Evolutionary conservation across 2,888 invertebrate species (phyloP), one percentile per base, ranked within the genome.

Genomic region (Aradus depressus): DNA sequence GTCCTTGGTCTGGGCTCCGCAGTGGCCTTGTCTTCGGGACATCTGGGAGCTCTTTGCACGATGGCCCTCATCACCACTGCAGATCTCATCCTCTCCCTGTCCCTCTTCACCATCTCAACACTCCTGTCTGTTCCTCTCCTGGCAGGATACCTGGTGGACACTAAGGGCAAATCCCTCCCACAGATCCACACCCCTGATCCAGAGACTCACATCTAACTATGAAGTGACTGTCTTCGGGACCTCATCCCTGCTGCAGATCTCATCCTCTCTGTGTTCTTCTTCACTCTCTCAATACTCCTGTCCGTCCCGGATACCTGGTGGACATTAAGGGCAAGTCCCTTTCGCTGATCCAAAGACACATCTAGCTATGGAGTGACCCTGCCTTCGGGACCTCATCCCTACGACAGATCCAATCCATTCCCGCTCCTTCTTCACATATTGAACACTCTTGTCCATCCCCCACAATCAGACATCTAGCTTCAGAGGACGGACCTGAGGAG

Each of bases 291-390:
- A 14, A 35, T 44, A 0, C 10, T 34, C 3, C 14, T 28, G 2
- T 38, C 44, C 1, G 10, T 28, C 4, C 51, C 51, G 4, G 10
- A 12, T 39, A 25, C 18, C 38, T 51, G 3, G 8, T 32, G n/a
- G 51, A 51, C 16, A 51, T 44, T n/a, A 37, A 12, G n/a, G 44
- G 44, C 12, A 21, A 34, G 31, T 23, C 37, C 16, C 38, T 51
- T 0, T 37, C 28, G 8, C 26, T 44, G 25, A 21, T 42, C 1
- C 50, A 50, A n/a, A n/a, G n/a, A n/a, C n/a, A n/a, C n/a, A n/a
- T n/a, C n/a, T n/a, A n/a, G n/a, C n/a, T n/a, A n/a, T n/a, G n/a
- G n/a, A n/a, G n/a, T n/a, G n/a, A n/a, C n/a, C n/a, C n/a, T n/a
- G n/a, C n/a, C n/a, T n/a, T n/a, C n/a, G n/a, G 38, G 21, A 23